Conservation (phyloP, 2,113 vertebrate genomes). For the Polypterus senegalus region DNA sequence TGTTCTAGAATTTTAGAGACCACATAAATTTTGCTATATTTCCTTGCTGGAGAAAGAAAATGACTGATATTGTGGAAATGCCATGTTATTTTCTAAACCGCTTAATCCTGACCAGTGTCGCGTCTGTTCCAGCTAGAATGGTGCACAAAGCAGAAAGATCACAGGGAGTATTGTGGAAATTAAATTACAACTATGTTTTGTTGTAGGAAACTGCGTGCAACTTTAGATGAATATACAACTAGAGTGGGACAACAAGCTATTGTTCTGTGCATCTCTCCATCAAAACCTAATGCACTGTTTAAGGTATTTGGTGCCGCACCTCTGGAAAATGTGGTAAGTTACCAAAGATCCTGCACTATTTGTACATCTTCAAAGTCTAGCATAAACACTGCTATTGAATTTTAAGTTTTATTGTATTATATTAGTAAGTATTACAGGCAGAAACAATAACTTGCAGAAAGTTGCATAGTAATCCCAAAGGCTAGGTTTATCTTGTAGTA, state of each 20-base stretch:
- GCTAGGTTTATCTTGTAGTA: no score
- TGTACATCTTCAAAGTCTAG: background rate
- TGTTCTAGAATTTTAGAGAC: no score
- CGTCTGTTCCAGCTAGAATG: background rate
- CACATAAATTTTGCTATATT: no score
- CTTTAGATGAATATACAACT: slow-evolving; percentile 92
- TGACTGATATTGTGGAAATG: no score
- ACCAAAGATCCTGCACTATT: rapidly evolving
- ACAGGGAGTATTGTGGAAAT: background rate
- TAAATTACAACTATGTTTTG: slow-evolving; percentile 3
- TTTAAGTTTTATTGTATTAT: background rate
- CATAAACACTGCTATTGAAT: background rate
- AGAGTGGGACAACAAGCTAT: slow-evolving; percentile 95
- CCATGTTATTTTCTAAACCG: no score
- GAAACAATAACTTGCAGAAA: no score
- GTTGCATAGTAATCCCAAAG: no score
- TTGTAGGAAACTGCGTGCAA: slow-evolving; percentile 83
- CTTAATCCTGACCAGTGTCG: no score
- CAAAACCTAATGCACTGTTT: slow-evolving; percentile 92
- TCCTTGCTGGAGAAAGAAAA: no score
- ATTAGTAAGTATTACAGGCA: no score
- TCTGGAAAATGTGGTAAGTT: slow-evolving; percentile 87
- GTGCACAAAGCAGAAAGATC: background rate
- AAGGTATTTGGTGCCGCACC: slow-evolving; percentile 96
- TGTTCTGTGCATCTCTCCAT: slow-evolving; percentile 90